These are phyloP conservation scores for Cetonia aurata DNA, from an alignment of 2,888 invertebrate species.

Conservation along the genomic window DNA sequence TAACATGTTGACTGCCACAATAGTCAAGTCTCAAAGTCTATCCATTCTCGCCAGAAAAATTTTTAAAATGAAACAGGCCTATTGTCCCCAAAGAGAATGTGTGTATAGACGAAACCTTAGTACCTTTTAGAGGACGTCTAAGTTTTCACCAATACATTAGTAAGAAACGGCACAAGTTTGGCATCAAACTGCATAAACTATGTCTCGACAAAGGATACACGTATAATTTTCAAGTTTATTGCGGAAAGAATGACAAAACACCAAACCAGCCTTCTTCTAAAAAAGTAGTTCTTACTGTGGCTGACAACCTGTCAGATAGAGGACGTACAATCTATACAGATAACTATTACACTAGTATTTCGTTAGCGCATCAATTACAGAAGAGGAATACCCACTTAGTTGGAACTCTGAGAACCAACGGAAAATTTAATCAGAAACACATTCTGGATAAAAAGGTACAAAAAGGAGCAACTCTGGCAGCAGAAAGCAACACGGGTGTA, in stretches of 20 bases:
- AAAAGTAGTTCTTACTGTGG: too few species aligned
- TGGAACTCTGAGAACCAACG: neutral
- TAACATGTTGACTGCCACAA: too few species aligned
- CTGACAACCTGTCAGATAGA: too few species aligned
- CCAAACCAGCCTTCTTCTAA: too few species aligned
- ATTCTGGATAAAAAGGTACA: neutral
- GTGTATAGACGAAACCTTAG: slow-evolving; percentile 7
- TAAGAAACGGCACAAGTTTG: slow-evolving; percentile 14
- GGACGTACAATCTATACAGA: neutral
- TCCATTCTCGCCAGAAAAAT: too few species aligned
- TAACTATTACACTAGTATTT: neutral
- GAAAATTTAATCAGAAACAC: neutral
- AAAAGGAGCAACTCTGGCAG: neutral
- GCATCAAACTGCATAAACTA: slow-evolving; percentile 1
- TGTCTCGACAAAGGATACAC: neutral
- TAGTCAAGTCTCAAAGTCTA: too few species aligned
- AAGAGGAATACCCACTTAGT: neutral
- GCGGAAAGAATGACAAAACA: neutral
- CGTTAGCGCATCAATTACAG: neutral
- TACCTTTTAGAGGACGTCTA: slow-evolving; percentile 3
- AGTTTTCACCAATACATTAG: neutral
- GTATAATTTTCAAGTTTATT: neutral
- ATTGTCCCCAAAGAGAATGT: too few species aligned
- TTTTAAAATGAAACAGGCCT: too few species aligned
- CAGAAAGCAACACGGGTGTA: neutral